A percentile compares a stretch with the other conserved stretches of the same genome.
Conservation (phyloP, 2,113 vertebrate species). For the Climacteris rufus region DNA sequence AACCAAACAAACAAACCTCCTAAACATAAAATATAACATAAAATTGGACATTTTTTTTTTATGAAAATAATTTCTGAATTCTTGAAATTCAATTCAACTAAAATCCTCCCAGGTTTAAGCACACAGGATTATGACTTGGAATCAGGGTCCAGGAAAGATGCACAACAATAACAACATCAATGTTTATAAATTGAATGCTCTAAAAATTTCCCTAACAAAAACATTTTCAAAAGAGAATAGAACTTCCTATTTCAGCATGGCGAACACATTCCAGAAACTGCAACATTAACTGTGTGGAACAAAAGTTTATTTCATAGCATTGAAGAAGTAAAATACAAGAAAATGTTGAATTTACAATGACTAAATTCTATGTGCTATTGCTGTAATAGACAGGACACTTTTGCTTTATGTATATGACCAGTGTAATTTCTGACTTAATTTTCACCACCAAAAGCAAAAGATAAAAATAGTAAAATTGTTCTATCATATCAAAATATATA, state of each 20-base stretch:
- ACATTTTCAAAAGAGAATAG: neutral
- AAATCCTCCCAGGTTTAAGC: neutral
- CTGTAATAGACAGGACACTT: neutral
- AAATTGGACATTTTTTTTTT: no score
- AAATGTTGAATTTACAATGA: neutral
- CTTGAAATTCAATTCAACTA: neutral
- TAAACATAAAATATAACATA: neutral
- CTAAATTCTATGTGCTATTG: neutral
- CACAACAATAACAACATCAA: neutral
- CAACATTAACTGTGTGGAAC: neutral
- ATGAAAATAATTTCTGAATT: neutral
- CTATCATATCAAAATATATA: slow-evolving; percentile 7
- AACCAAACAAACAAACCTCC: neutral
- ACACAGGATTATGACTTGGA: neutral
- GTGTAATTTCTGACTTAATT: neutral
- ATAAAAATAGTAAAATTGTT: slow-evolving; percentile 23
- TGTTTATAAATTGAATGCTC: neutral
- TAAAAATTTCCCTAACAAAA: neutral
- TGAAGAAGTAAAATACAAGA: neutral
- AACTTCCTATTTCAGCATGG: neutral
- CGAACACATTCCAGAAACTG: neutral
- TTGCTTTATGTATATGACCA: neutral
- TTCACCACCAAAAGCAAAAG: neutral
- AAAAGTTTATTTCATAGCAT: neutral
- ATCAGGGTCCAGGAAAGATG: neutral